A percentile compares a stretch with the other conserved stretches of the same genome.
phyloP scores from a whole-genome alignment of 2,113 vertebrate genomes.

The Argyrosomus japonicus region DNA sequence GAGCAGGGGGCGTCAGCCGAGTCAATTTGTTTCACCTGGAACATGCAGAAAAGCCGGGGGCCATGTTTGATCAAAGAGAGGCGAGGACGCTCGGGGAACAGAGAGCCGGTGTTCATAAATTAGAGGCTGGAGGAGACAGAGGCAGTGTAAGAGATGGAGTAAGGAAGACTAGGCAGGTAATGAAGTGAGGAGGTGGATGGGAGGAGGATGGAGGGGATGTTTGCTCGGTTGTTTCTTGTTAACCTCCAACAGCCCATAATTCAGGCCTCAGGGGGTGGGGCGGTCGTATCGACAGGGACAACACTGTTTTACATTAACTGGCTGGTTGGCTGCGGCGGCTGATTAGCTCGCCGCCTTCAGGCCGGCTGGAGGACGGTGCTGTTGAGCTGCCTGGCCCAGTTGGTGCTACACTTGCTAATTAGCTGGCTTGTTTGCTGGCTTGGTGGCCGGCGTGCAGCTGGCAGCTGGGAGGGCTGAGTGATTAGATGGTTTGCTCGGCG shows the following conservation, averaged over 20 bases:
- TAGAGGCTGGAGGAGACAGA: constrained; percentile 51
- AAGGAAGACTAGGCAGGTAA: constrained; percentile 69
- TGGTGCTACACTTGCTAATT: constrained; percentile 29
- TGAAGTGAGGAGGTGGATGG: constrained; percentile 62
- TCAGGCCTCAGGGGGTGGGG: constrained; percentile 40
- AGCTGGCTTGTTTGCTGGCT: constrained; percentile 18
- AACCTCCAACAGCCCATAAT: constrained; percentile 68
- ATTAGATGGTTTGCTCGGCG: neutral
- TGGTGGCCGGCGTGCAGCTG: constrained; percentile 4
- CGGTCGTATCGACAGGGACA: constrained; percentile 21
- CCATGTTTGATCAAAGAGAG: constrained; percentile 29
- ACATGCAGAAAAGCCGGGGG: constrained; percentile 35
- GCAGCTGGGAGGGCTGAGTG: neutral
- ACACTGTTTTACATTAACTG: constrained; percentile 35
- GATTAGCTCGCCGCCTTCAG: constrained; percentile 51
- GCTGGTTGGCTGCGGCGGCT: constrained; percentile 18
- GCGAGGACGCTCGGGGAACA: neutral
- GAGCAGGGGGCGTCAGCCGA: neutral
- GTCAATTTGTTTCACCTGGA: constrained; percentile 58
- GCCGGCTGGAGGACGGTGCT: constrained; percentile 15
- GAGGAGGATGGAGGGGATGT: constrained; percentile 17
- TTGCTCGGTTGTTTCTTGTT: constrained; percentile 63
- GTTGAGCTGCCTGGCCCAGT: neutral
- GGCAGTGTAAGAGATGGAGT: constrained; percentile 32
- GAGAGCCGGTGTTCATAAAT: constrained; percentile 42